Conservation (phyloP, 2,888 invertebrate genomes). For the Drosophila testacea region DNA sequence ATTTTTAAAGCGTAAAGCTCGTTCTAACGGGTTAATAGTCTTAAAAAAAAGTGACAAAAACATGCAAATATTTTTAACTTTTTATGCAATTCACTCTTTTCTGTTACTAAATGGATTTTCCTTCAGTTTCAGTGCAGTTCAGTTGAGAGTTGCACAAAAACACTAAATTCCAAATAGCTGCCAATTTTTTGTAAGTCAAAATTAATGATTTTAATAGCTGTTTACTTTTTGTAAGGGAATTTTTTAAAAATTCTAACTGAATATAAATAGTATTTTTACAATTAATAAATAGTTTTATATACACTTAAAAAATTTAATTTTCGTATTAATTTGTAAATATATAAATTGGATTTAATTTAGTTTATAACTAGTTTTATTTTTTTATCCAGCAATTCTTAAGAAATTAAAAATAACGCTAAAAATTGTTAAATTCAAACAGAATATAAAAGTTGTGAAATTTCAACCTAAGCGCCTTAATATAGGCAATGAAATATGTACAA, state of each 20-base stretch:
- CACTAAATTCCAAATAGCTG: no score
- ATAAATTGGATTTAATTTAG: no score
- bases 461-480: constrained; percentile 21
- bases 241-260: no score
- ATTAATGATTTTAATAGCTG: no score
- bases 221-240: no score
- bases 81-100: neutral
- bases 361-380: no score
- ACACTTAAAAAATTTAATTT: no score
- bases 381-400: neutral
- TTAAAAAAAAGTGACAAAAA: neutral
- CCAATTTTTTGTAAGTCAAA: no score
- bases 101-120: neutral
- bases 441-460: neutral
- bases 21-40: neutral
- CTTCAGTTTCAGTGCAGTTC: neutral
- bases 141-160: neutral
- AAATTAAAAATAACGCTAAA: neutral
- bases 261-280: no score
- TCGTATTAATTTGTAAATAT: no score
- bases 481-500: constrained; percentile 10
- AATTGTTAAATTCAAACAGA: neutral
- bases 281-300: no score
- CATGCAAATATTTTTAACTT: neutral
- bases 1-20: no score